These are phyloP conservation scores for Zygothrica quintamaculata DNA, from an alignment of 2,888 invertebrate species.

Conservation along the genomic window DNA sequence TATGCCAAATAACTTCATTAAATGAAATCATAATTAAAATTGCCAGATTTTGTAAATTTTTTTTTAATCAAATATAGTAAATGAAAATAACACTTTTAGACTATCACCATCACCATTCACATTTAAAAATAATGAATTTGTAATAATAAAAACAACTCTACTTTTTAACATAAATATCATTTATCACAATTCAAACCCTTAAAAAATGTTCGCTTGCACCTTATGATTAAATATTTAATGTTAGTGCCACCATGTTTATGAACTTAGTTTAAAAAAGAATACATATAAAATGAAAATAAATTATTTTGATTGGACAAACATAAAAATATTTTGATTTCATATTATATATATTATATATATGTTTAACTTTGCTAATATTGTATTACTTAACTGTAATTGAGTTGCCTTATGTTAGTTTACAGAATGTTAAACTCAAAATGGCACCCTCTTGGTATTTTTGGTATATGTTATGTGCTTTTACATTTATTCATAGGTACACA, in stretches of 20 bases:
- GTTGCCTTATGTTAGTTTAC: neutral
- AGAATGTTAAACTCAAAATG: conserved; percentile 21
- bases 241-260: conserved; percentile 75
- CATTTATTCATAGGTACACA: no score
- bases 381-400: conserved; percentile 5
- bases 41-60: conserved; percentile 55
- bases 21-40: conserved; percentile 49
- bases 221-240: conserved; percentile 61
- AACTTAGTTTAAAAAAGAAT: conserved; percentile 57
- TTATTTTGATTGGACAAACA: conserved; percentile 46
- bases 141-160: conserved; percentile 21
- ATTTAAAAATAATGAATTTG: conserved; percentile 46
- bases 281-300: conserved; percentile 56
- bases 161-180: conserved; percentile 41
- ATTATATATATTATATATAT: no score
- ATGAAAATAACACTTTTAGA: conserved; percentile 42
- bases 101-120: conserved; percentile 33
- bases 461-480: conserved; percentile 18
- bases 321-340: no score
- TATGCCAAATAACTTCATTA: conserved; percentile 60
- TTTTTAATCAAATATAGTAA: conserved; percentile 61
- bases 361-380: no score
- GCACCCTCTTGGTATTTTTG: conserved; percentile 21
- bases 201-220: conserved; percentile 58
- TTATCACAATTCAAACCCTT: conserved; percentile 21